Base-by-base conservation (phyloP, 2,797 vertebrate genomes). In the Lacerta bilineata region DNA sequence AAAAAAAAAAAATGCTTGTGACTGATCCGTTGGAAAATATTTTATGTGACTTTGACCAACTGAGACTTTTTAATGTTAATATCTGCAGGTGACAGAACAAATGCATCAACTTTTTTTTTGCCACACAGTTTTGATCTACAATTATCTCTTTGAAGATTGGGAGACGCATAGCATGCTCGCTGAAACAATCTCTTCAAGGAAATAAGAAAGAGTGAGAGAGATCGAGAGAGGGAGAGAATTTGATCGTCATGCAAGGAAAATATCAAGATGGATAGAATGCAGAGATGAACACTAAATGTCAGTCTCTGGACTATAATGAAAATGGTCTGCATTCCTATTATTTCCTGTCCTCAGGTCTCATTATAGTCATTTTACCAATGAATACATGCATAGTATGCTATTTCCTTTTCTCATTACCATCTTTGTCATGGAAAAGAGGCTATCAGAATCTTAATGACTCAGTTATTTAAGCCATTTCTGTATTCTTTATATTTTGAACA, bases 381-480 rank as follows among this genome's bases (percentile, higher is more conserved):
- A 96, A 93, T 92, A 91, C 91, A 90, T 92, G 91, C 88, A 78
- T 92, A 92, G 88, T 91, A 79, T 87, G 90, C 91, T 89, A 90
- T 96, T 97, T 97, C 93, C 91, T 93, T 91, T 94, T 93, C 92
- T 95, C 93, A 91, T 95, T 94, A 84, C 86, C 75, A 90, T 95
- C 80, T 95, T 94, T 95, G 90, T 91, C 87, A 84, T 91, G 80
- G 82, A 89, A 50, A 92, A 39, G 76, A 94, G 86, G 87, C 92
- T 93, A 95, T 55, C 88, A 92, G 92, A 92, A 93, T 93, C 93
- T 93, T 95, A 95, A 96, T 95, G 88, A 95, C 93, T 95, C 84
- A 72, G 88, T 92, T 94, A 93, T 92, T 96, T 95, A 92, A 97
- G 91, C 84, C 80, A 94, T 94, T 93, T 90, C 92, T 88, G 90